Conservation (phyloP, 2,797 vertebrate species). For the Pitangus sulphuratus region DNA sequence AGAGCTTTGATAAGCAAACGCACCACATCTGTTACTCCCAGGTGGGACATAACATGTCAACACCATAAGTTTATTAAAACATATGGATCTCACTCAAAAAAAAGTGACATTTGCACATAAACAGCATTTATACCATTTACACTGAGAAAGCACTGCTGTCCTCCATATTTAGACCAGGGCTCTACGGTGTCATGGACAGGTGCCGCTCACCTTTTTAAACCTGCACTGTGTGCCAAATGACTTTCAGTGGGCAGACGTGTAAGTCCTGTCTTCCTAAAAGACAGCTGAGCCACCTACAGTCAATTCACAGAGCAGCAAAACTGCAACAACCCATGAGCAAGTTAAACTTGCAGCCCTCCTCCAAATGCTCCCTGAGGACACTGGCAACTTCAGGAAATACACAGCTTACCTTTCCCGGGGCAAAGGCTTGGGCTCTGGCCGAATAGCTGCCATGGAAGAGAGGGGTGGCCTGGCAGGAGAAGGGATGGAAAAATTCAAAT, state of each 20-base stretch:
- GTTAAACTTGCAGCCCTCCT: not conserved
- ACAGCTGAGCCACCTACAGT: not conserved
- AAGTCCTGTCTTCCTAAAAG: not conserved
- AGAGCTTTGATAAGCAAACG: not conserved
- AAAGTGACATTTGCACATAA: not conserved
- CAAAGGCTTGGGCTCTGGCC: conserved; percentile 93
- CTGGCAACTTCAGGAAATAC: not conserved
- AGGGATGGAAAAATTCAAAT: conserved; percentile 92
- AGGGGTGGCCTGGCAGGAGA: conserved; percentile 85
- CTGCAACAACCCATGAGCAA: not conserved
- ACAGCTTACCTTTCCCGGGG: conserved; percentile 89
- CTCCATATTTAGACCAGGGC: not conserved
- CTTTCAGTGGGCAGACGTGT: not conserved
- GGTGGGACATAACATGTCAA: not conserved
- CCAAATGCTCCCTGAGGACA: not conserved
- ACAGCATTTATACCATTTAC: not conserved
- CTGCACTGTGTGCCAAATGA: not conserved
- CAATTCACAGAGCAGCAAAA: not conserved
- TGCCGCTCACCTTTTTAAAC: not conserved
- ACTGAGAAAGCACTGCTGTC: not conserved
- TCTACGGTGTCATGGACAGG: not conserved
- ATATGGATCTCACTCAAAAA: not conserved
- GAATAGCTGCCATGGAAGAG: conserved; percentile 86
- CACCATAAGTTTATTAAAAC: not conserved
- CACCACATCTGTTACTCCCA: not conserved